Base-by-base conservation (phyloP, 2,797 vertebrate species). In the Megaceryle alcyon region DNA sequence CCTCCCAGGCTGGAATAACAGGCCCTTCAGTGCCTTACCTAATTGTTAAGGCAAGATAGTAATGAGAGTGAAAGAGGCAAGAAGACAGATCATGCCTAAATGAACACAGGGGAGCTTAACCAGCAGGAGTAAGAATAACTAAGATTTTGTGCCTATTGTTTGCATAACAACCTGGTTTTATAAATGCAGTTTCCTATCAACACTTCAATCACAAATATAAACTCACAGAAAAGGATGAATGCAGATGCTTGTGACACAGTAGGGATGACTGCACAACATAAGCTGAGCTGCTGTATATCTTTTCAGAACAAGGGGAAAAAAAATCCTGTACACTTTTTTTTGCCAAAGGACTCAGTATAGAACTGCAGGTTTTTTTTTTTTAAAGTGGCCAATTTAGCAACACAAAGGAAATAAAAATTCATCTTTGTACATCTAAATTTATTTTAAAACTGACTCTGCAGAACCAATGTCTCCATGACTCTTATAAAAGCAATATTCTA, bases 361-460 rank as follows among this genome's bases (percentile, higher is more conserved):
- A 70, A 80, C 35, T 54, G 26, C 6, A 64, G 21, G 26, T 73
- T 78, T 75, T 19, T 39, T 39, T 19, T 44, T 79, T 44, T 29
- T 4, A 46, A 96, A 97, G 88, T 92, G 86, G 85, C 81, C 78
- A 97, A 96, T 98, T 97, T 97, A 95, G 49, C 33, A 64, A 96
- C 91, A 97, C 90, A 91, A 95, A 97, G 83, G 96, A 98, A 97
- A 98, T 97, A 97, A 96, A 94, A 98, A 97, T 93, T 96, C 95
- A 90, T 94, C 97, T 97, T 95, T 97, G 88, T 96, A 95, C 96
- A 97, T 97, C 97, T 97, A 97, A 97, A 98, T 98, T 97, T 97
- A 95, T 97, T 98, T 98, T 97, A 96, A 97, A 96, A 97, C 92
- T 94, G 95, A 80, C 82, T 97, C 65, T 87, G 84, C 90, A 92